phyloP scores from a whole-genome alignment of 2,888 invertebrate species.

The Entomobrya proxima region DNA sequence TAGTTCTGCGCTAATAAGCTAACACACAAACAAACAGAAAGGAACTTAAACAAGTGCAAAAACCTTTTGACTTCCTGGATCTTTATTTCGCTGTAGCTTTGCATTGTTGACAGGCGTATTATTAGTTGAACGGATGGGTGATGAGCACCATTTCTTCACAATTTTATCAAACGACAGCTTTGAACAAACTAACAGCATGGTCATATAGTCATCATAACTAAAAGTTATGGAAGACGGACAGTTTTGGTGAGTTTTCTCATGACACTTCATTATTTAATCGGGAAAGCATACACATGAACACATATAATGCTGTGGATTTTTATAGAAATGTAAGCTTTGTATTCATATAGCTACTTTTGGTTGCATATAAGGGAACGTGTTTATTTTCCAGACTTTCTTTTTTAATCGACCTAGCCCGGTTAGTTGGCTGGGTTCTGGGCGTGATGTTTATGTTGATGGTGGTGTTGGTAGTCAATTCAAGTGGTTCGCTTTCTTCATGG shows the following conservation, averaged over 20 bases:
- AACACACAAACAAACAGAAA: no score
- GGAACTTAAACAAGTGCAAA: no score
- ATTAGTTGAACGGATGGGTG: no score
- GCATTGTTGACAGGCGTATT: no score
- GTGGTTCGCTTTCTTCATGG: constrained; percentile 29
- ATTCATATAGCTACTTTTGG: neutral
- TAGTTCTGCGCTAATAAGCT: no score
- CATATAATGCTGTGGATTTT: neutral
- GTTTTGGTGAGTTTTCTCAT: constrained; percentile 10
- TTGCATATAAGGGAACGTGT: neutral
- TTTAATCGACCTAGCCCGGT: constrained; percentile 32
- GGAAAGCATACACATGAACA: neutral
- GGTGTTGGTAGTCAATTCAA: constrained; percentile 18
- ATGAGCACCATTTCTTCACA: no score
- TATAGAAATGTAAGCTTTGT: neutral
- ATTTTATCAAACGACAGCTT: no score
- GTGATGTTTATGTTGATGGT: constrained; percentile 37
- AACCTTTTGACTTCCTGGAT: no score
- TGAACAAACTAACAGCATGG: neutral
- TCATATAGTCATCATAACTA: constrained; percentile 19
- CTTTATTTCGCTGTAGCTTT: no score
- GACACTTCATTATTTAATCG: constrained; percentile 31
- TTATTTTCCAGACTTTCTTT: constrained; percentile 16
- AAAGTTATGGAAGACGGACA: neutral
- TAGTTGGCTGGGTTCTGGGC: neutral